Base-by-base conservation (phyloP, 2,888 invertebrate genomes). In the Hermaeophaga mercurialis region DNA sequence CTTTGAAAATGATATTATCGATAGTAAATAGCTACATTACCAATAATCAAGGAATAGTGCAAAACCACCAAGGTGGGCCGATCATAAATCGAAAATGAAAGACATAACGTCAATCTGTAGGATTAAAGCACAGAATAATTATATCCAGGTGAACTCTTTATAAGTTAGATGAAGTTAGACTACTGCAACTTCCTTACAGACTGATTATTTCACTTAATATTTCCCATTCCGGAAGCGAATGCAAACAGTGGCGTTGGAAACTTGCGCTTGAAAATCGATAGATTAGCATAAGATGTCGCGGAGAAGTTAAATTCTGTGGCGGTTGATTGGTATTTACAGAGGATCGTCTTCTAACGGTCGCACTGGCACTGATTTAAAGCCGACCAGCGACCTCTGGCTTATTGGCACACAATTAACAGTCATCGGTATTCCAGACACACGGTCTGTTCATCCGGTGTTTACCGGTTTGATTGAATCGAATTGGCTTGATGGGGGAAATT, bases 391-490 rank as follows among this genome's bases (percentile, higher is more conserved):
- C 72, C 71, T 70, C 72, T 67, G 70, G 71, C 71, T 71, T 75
- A 74, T 74, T 73, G 74, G 73, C 73, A 73, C 75, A 75, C 76
- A 77, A 77, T 77, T 77, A 77, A 73, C 74, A 75, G 71, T 72
- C 75, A 76, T 76, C 76, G 69, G 68, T 67, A 67, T 73, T 73
- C 74, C 70, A 69, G 56, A 43, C 59, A 43, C 54, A 58, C 59
- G 56, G 52, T 43, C 61, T 52, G 56, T 53, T 62, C 60, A 61
- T 61, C 55, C 61, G 66, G 66, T 76, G 75, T 77, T 76, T 76
- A 73, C 75, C 68, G 69, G 73, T 72, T 73, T 77, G 77, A 77
- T 77, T 75, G 76, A 74, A 72, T 74, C 71, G 64, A 63, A 63
- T 62, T 54, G 57, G 58, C 62, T 41, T 61, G 60, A 60, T 54